phyloP scores from a whole-genome alignment of 2,888 invertebrate genomes.

The Harpalus rubripes region DNA sequence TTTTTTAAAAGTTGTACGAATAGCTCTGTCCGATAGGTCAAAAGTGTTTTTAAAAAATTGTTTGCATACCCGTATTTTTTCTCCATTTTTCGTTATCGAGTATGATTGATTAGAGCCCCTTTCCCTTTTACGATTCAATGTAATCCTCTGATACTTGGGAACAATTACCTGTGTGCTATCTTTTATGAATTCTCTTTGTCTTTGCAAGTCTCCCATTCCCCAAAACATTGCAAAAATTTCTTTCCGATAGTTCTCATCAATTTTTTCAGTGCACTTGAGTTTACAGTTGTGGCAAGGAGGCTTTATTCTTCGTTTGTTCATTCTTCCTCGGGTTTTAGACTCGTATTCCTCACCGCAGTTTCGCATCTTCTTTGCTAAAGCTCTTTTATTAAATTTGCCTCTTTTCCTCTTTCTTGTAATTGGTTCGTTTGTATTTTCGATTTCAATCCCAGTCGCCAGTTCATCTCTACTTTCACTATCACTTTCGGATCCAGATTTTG shows the following conservation, averaged over 20 bases:
- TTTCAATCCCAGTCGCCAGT: slow-evolving; percentile 45
- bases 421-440: slow-evolving; percentile 46
- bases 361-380: slow-evolving; percentile 54
- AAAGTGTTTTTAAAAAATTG: slow-evolving; percentile 60
- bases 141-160: slow-evolving; percentile 55
- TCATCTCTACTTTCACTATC: slow-evolving; percentile 31
- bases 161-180: slow-evolving; percentile 46
- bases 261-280: slow-evolving; percentile 56
- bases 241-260: slow-evolving; percentile 56
- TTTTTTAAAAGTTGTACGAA: slow-evolving; percentile 58
- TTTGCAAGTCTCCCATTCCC: slow-evolving; percentile 51
- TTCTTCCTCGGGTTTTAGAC: slow-evolving; percentile 55
- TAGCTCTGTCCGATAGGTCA: slow-evolving; percentile 62
- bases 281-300: slow-evolving; percentile 55
- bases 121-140: slow-evolving; percentile 55
- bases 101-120: slow-evolving; percentile 59
- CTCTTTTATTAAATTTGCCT: slow-evolving; percentile 53
- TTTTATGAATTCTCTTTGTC: slow-evolving; percentile 59
- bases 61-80: slow-evolving; percentile 62
- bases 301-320: slow-evolving; percentile 52
- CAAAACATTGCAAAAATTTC: slow-evolving; percentile 54
- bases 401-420: slow-evolving; percentile 39
- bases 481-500: slow-evolving; percentile 37
- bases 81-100: slow-evolving; percentile 55
- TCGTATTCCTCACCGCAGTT: slow-evolving; percentile 57